A percentile compares a stretch with the other conserved stretches of the same genome.
phyloP scores from a whole-genome alignment of 2,888 invertebrate species.

The Nephrotoma appendiculata region DNA sequence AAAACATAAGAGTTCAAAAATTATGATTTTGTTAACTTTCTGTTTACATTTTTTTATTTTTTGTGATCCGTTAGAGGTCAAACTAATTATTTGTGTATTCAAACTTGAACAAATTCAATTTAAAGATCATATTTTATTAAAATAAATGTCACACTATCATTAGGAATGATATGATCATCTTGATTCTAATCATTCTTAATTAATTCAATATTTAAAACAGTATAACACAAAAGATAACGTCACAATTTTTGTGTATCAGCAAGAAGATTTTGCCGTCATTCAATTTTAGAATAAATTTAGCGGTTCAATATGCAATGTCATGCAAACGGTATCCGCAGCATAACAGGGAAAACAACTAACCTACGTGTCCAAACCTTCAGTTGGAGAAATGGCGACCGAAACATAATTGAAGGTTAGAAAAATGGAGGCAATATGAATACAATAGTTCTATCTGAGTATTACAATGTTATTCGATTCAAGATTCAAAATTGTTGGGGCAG shows the following conservation, averaged over 20 bases:
- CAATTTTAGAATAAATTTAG: neutral
- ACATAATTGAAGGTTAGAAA: too few species aligned
- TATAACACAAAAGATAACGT: neutral
- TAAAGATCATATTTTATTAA: neutral
- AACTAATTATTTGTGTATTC: neutral
- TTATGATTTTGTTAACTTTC: neutral
- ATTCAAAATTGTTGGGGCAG: too few species aligned
- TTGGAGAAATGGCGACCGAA: too few species aligned
- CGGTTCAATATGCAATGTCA: too few species aligned
- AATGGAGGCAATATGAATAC: too few species aligned
- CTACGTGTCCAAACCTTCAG: too few species aligned
- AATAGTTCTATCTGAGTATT: too few species aligned
- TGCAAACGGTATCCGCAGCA: too few species aligned
- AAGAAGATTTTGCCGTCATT: neutral
- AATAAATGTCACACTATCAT: neutral
- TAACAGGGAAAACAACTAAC: too few species aligned
- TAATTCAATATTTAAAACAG: neutral
- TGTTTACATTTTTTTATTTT: neutral
- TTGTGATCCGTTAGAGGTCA: neutral
- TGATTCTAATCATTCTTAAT: neutral
- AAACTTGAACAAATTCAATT: neutral
- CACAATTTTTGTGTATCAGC: neutral
- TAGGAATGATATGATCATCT: neutral
- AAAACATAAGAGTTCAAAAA: neutral
- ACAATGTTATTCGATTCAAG: too few species aligned